Conservation (phyloP, 2,888 invertebrate genomes). For the Antheraea yamamai region DNA sequence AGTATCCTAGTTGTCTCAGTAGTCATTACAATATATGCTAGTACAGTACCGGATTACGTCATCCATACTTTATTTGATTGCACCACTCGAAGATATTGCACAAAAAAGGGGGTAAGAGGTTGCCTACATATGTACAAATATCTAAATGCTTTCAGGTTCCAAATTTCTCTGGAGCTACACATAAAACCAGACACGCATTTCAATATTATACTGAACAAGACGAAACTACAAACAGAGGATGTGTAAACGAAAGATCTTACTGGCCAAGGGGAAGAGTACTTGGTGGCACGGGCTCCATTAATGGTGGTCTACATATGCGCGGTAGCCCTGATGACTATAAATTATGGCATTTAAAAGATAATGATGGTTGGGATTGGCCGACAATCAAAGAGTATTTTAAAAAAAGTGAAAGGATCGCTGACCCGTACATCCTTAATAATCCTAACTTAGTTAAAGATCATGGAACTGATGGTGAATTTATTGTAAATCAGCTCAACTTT, state of each 20-base stretch:
- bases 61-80: no score
- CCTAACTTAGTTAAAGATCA: conserved; percentile 62
- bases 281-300: conserved; percentile 73
- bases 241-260: conserved; percentile 51
- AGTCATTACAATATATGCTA: no score
- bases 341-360: conserved; percentile 57
- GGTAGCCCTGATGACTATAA: conserved; percentile 66
- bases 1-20: no score
- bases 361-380: conserved; percentile 72
- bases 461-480: conserved; percentile 75
- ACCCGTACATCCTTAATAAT: conserved; percentile 64
- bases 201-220: conserved; percentile 68
- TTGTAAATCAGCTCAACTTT: conserved; percentile 74
- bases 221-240: conserved; percentile 54
- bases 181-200: conserved; percentile 53
- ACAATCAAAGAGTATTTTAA: conserved; percentile 64
- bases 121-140: no score
- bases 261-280: conserved; percentile 72
- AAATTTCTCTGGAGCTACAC: conserved; percentile 59
- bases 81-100: no score
- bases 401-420: conserved; percentile 69
- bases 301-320: conserved; percentile 68
- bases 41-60: no score
- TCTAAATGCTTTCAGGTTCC: conserved; percentile 57
- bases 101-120: no score